Conservation (phyloP, 2,797 vertebrate genomes). For the Scomberomorus guttatus region DNA sequence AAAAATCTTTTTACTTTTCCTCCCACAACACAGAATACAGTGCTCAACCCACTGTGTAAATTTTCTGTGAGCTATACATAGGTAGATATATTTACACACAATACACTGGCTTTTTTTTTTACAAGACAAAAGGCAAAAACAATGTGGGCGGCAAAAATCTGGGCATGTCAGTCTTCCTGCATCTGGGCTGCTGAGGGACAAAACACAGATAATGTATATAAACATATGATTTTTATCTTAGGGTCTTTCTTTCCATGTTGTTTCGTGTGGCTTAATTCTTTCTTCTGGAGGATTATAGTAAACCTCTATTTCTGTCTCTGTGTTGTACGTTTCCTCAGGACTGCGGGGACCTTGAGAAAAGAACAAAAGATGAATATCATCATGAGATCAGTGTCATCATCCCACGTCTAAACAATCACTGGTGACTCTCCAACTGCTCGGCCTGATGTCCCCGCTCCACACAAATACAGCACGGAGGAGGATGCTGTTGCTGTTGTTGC, state of each 20-base stretch:
- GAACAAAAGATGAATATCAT: conserved; percentile 60
- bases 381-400: conserved; percentile 58
- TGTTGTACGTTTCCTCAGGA: conserved; percentile 30
- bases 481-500: conserved; percentile 19
- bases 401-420: conserved; percentile 48
- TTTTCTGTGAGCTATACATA: conserved; percentile 42
- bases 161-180: background rate
- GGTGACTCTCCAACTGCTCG: conserved; percentile 53
- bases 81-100: conserved; percentile 59
- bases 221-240: conserved; percentile 2
- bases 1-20: conserved; percentile 36
- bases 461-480: conserved; percentile 38
- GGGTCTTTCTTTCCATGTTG: background rate
- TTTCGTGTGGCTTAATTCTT: conserved; percentile 8
- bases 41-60: conserved; percentile 44
- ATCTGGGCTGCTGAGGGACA: conserved; percentile 24
- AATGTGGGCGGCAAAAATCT: conserved; percentile 41
- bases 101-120: conserved; percentile 32
- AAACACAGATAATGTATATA: conserved; percentile 7
- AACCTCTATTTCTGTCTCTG: conserved; percentile 25
- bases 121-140: conserved; percentile 37
- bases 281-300: conserved; percentile 57
- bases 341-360: conserved; percentile 39
- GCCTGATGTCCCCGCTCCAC: conserved; percentile 31
- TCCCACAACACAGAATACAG: conserved; percentile 49